Conservation (phyloP, 2,797 vertebrate species). For the Acrossocheilus wenchowensis region DNA sequence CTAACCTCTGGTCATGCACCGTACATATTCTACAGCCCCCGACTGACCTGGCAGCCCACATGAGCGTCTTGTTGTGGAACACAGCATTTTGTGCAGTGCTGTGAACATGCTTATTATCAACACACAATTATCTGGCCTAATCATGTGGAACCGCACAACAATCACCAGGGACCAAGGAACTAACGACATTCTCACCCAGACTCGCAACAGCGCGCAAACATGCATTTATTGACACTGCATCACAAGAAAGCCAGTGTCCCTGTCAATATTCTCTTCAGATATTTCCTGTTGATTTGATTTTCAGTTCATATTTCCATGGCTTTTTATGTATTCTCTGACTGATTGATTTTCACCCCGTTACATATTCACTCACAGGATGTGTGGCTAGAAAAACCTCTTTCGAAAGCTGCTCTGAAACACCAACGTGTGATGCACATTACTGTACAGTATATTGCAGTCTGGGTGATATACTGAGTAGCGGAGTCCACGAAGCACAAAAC, state of each 20-base stretch:
- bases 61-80: constrained; percentile 22
- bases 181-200: constrained; percentile 99
- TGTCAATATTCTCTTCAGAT: constrained; percentile 42
- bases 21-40: neutral
- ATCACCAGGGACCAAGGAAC: constrained; percentile 99
- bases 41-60: constrained; percentile 3
- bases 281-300: constrained; percentile 48
- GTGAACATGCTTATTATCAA: constrained; percentile 99
- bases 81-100: constrained; percentile 97
- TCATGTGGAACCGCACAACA: constrained; percentile 99
- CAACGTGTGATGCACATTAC: constrained; percentile 12
- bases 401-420: constrained; percentile 5
- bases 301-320: constrained; percentile 64
- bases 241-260: neutral
- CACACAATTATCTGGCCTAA: constrained; percentile 99
- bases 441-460: neutral
- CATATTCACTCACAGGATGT: constrained; percentile 10
- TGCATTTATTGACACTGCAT: constrained; percentile 76
- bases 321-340: constrained; percentile 29
- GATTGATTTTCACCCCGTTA: constrained; percentile 14
- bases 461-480: neutral
- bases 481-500: constrained; percentile 8
- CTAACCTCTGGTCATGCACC: neutral
- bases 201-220: constrained; percentile 79
- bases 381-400: constrained; percentile 12